Evolutionary conservation across 2,888 invertebrate genomes (phyloP).

Genomic region (Scelioninae gen. 1): DNA sequence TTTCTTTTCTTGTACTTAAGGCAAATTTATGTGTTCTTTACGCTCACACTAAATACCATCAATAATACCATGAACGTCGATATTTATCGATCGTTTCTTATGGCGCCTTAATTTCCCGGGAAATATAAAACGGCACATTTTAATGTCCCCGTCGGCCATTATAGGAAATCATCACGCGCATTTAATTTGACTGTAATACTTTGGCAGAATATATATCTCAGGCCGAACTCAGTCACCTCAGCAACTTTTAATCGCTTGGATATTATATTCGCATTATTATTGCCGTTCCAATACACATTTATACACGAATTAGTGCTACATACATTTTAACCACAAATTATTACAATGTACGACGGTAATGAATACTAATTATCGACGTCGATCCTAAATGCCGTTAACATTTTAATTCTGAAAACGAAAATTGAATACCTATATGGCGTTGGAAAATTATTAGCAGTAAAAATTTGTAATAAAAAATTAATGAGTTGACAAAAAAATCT

Average conservation of each 20-base stretch:
- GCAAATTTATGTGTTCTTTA: conserved; percentile 44
- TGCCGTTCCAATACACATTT: conserved; percentile 50
- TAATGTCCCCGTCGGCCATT: conserved; percentile 20
- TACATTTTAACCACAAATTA: conserved; percentile 38
- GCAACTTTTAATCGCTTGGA: conserved; percentile 24
- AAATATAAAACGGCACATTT: conserved; percentile 33
- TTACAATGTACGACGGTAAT: conserved; percentile 14
- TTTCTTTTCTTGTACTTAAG: conserved; percentile 7
- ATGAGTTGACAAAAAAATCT: too few species aligned
- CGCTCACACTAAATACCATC: conserved; percentile 17
- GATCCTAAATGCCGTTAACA: too few species aligned
- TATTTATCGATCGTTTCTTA: conserved; percentile 57
- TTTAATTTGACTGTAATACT: conserved; percentile 44
- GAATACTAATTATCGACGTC: conserved; percentile 37
- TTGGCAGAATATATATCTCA: conserved; percentile 28
- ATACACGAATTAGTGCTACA: conserved; percentile 34
- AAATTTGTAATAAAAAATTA: too few species aligned
- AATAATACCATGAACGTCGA: conserved; percentile 48
- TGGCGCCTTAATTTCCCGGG: conserved; percentile 25
- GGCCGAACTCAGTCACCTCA: conserved; percentile 15
- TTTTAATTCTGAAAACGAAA: too few species aligned
- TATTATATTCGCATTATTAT: conserved; percentile 24
- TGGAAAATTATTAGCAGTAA: too few species aligned
- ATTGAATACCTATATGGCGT: too few species aligned
- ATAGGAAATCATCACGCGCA: conserved; percentile 27